phyloP scores from a whole-genome alignment of 1,140 invertebrate species.

The Heliconius himera region DNA sequence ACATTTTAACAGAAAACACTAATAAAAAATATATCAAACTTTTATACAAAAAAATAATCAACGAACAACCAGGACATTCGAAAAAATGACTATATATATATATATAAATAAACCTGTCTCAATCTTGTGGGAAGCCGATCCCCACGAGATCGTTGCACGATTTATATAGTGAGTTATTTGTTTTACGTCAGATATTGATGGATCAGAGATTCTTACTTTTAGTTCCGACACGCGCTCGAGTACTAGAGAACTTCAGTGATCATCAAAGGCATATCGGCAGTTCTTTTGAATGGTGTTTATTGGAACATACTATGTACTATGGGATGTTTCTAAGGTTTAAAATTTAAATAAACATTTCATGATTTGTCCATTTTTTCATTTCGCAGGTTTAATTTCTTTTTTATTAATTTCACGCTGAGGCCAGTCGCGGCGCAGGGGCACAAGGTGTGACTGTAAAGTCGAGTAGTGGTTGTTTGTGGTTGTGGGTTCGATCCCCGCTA shows the following conservation, averaged over 20 bases:
- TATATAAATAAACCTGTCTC: constrained; percentile 10
- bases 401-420: too few relatives aligned
- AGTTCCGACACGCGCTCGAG: constrained; percentile 43
- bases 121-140: constrained; percentile 41
- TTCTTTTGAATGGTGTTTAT: constrained; percentile 33
- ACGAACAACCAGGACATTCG: neutral
- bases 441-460: too few relatives aligned
- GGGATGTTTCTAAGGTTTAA: neutral
- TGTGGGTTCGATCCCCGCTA: too few relatives aligned
- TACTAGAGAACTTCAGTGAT: constrained; percentile 38
- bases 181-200: constrained; percentile 77
- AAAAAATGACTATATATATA: too few relatives aligned
- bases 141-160: constrained; percentile 51
- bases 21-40: neutral
- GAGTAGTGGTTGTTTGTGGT: too few relatives aligned
- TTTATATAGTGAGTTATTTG: constrained; percentile 71
- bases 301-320: neutral
- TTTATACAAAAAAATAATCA: neutral
- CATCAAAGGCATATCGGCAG: constrained; percentile 35
- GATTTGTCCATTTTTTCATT: neutral
- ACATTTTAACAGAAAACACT: neutral
- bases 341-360: neutral
- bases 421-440: too few relatives aligned
- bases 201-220: constrained; percentile 64
- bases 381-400: neutral